phyloP scores from a whole-genome alignment of 1,140 invertebrate species.

The Nephotettix cincticeps region DNA sequence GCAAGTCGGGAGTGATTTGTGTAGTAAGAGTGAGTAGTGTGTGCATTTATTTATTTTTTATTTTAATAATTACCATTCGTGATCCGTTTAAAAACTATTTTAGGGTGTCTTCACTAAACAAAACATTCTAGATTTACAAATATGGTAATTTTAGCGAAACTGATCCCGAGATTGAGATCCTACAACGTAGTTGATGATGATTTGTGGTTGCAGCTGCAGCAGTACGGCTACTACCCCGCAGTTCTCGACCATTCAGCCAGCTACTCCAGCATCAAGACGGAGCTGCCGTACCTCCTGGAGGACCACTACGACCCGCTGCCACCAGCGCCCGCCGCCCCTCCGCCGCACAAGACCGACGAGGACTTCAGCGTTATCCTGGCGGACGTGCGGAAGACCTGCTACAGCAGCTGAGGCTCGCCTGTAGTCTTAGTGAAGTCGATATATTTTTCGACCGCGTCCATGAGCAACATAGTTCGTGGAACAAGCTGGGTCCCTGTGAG shows the following conservation, averaged over 20 bases:
- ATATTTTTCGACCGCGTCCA: neutral
- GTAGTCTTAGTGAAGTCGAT: neutral
- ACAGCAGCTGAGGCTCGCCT: constrained; percentile 56
- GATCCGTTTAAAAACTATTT: no score
- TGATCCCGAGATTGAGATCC: no score
- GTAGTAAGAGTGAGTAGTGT: no score
- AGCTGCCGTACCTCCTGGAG: neutral
- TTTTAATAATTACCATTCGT: no score
- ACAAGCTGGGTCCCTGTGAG: no score
- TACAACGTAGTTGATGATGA: no score
- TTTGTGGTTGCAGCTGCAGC: constrained; percentile 5
- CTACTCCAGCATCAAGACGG: constrained; percentile 13
- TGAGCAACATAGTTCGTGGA: no score
- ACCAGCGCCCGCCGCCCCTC: constrained; percentile 38
- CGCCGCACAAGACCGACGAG: constrained; percentile 60
- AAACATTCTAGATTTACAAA: no score
- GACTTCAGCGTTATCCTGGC: constrained; percentile 84
- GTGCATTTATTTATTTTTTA: no score
- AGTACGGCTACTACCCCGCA: constrained; percentile 30
- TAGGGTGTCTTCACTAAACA: no score
- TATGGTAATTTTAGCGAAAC: no score
- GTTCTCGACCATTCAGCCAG: neutral
- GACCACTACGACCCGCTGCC: constrained; percentile 46
- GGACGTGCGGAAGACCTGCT: constrained; percentile 81
- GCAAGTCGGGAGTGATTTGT: no score